Conservation (phyloP, 1,140 invertebrate species). For the Drosophila chauvacae region DNA sequence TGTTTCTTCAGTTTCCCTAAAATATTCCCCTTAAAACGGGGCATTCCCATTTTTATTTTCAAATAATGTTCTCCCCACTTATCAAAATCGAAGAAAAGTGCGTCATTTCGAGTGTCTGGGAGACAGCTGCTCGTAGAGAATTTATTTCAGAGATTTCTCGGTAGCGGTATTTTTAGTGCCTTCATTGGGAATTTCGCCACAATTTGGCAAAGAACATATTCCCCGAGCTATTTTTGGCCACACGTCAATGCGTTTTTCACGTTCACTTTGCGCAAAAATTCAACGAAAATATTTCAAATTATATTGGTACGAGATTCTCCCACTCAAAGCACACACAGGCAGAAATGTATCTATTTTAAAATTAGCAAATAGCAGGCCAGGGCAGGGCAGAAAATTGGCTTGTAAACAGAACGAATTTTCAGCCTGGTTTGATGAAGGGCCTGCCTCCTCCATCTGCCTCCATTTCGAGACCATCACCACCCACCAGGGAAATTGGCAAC, state of each 20-base stretch:
- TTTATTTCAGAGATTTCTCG: constrained; percentile 19
- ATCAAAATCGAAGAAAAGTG: constrained; percentile 20
- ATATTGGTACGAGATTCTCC: constrained; percentile 30
- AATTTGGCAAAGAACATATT: constrained; percentile 50
- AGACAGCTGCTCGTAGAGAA: constrained; percentile 16
- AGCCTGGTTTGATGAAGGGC: constrained; percentile 29
- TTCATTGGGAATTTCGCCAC: constrained; percentile 71
- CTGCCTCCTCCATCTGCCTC: constrained; percentile 20
- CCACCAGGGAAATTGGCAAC: constrained; percentile 64
- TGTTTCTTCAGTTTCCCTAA: too few species aligned
- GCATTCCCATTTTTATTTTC: background rate
- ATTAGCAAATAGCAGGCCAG: constrained; percentile 56
- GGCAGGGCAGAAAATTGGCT: constrained; percentile 42
- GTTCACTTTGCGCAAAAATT: constrained; percentile 53
- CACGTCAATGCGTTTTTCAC: constrained; percentile 66
- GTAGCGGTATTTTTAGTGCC: constrained; percentile 34
- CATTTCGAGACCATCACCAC: constrained; percentile 5
- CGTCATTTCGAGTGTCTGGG: constrained; percentile 31
- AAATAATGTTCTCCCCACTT: constrained; percentile 1
- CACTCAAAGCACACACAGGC: background rate
- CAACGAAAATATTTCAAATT: constrained; percentile 44
- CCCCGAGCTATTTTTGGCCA: constrained; percentile 28
- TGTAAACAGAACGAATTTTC: constrained; percentile 64
- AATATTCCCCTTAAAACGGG: background rate
- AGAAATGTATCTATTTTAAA: constrained; percentile 52